Evolutionary conservation across 2,888 invertebrate genomes (phyloP).

Genomic region (Sphecodes monilicornis): DNA sequence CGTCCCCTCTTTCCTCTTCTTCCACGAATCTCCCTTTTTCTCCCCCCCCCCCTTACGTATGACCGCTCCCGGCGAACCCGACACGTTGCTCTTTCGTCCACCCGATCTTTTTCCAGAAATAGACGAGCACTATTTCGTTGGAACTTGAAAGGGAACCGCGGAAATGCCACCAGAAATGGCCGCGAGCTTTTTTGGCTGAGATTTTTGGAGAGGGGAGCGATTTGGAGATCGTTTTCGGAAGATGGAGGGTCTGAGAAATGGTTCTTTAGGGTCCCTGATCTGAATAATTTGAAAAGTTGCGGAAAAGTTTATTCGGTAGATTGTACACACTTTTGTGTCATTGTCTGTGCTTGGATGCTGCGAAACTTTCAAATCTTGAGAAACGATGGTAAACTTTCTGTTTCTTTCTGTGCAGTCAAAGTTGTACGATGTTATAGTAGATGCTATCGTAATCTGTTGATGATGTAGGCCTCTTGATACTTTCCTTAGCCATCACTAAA

Average conservation of each 20-base stretch:
- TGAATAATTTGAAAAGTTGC: background rate
- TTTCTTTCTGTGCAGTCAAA: too few relatives aligned
- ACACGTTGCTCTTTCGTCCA: background rate
- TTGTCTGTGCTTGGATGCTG: too few relatives aligned
- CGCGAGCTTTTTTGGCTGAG: background rate
- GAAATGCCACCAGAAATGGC: constrained; percentile 9
- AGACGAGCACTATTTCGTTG: background rate
- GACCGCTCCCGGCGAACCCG: background rate
- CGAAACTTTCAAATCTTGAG: too few relatives aligned
- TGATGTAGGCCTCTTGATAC: too few relatives aligned
- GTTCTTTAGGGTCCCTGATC: background rate
- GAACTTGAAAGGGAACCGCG: constrained; percentile 16
- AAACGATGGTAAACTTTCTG: too few relatives aligned
- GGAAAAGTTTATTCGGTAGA: background rate
- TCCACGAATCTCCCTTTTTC: constrained; percentile 46
- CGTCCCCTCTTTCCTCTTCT: constrained; percentile 29
- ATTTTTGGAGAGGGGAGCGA: background rate
- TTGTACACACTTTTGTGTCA: too few relatives aligned
- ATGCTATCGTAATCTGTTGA: too few relatives aligned
- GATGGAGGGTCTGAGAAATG: background rate
- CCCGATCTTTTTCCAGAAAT: constrained; percentile 1
- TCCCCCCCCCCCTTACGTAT: background rate
- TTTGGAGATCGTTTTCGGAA: background rate
- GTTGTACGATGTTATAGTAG: too few relatives aligned
- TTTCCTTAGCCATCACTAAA: too few relatives aligned